Base-by-base conservation (phyloP, 2,113 vertebrate species). In the Neodontobutis hainanensis region DNA sequence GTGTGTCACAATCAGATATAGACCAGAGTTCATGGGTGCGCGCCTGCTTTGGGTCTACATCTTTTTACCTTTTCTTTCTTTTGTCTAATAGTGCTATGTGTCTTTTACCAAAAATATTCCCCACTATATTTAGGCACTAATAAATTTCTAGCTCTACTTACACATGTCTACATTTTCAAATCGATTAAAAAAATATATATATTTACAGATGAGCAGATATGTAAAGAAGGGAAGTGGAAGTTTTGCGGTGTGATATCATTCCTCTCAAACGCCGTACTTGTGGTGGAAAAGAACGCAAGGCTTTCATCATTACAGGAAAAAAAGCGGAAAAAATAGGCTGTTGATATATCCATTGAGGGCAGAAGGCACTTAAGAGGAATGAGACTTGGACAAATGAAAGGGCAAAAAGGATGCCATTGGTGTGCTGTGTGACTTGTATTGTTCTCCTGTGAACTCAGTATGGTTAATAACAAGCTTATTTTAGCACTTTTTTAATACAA, bases 351-450 rank as follows among this genome's bases (percentile, higher is more conserved):
- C 36, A 57, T 53, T 51, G 71, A 74, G 46, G 70, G 60, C 66
- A 70, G 70, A 93, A 93, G 91, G 92, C 92, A 93, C 91, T 92
- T 88, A 90, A 91, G 90, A 92, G 92, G 91, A 93, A 92, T 88
- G 89, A 90, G 77, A 51, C 74, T 72, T 77, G 69, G 69, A 85
- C 51, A 80, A 70, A 76, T 73, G 79, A 68, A 57, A 35, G 14
- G 57, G 61, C 45, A 47, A 38, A 48, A 46, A 8, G 27, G 38
- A 11, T 53, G 64, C 40, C 16, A 10, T 56, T 38, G 51, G 42
- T 27, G 11, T 14, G n/a, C 50, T 64, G 64, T 11, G 36, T 45
- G 61, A 81, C 70, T 68, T 44, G 47, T 47, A 40, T 36, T 49
- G 65, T 11, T 46, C 10, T 4, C 10, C 12, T 52, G 15, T 19